A percentile compares a stretch with the other conserved stretches of the same genome.
Conservation (phyloP, 1,140 invertebrate species). For the Caerostris darwini region DNA sequence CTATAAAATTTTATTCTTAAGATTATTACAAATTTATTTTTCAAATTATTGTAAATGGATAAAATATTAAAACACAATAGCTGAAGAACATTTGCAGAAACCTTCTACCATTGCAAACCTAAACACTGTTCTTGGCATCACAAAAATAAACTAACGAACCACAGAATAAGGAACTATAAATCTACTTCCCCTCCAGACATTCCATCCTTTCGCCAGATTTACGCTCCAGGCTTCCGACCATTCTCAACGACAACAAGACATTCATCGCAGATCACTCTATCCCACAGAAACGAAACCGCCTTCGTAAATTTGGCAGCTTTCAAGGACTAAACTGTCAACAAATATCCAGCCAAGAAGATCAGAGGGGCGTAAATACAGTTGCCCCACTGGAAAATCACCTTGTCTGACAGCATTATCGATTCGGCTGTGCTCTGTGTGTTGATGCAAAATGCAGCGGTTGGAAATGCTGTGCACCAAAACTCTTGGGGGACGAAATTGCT, state of each 20-base stretch:
- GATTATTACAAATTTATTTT: too few species aligned
- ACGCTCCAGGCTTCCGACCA: neutral
- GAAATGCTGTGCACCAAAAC: neutral
- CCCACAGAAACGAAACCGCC: neutral
- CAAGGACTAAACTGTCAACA: neutral
- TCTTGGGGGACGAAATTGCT: neutral
- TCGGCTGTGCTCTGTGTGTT: neutral
- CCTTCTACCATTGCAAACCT: too few species aligned
- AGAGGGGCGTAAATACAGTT: conserved; percentile 9
- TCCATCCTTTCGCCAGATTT: neutral
- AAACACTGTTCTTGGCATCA: too few species aligned
- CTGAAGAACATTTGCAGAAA: too few species aligned
- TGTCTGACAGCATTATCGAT: conserved; percentile 2
- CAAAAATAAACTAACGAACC: too few species aligned
- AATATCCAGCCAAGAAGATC: neutral
- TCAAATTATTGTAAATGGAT: too few species aligned
- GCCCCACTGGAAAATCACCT: conserved; percentile 14
- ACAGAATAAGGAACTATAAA: neutral
- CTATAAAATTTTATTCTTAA: too few species aligned
- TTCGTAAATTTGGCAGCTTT: neutral
- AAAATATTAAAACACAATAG: too few species aligned
- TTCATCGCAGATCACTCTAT: neutral
- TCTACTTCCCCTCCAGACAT: neutral
- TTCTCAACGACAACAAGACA: neutral
- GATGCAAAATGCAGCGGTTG: neutral